phyloP scores from a whole-genome alignment of 2,797 vertebrate genomes.

The Channa striata region DNA sequence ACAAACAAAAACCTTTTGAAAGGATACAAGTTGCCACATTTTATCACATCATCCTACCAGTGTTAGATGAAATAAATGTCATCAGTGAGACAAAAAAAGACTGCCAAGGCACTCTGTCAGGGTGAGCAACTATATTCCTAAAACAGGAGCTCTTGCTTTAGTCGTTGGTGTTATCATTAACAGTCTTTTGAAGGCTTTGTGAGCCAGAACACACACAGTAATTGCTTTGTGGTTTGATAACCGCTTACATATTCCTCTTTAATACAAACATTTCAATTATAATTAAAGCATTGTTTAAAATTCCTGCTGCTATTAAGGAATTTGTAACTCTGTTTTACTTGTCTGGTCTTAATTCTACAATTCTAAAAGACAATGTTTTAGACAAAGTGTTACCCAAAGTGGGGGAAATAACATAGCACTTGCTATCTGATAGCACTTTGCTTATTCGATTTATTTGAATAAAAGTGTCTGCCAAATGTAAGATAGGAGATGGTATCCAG shows the following conservation, averaged over 20 bases:
- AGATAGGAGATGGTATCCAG: no score
- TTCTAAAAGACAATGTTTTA: no score
- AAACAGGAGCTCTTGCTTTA: slow-evolving; percentile 43
- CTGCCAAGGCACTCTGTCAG: slow-evolving; percentile 28
- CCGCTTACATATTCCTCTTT: slow-evolving; percentile 31
- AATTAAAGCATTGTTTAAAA: slow-evolving; percentile 46
- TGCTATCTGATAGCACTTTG: no score
- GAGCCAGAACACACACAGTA: slow-evolving; percentile 16
- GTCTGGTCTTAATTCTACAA: no score
- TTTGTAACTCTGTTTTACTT: no score
- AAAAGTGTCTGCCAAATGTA: no score
- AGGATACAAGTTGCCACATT: slow-evolving; percentile 52
- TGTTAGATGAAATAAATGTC: slow-evolving; percentile 53
- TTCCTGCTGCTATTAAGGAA: slow-evolving; percentile 49
- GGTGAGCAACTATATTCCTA: slow-evolving; percentile 4
- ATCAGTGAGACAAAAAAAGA: slow-evolving; percentile 21
- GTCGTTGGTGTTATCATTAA: slow-evolving; percentile 12
- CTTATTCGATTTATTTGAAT: no score
- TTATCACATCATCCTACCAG: slow-evolving; percentile 59
- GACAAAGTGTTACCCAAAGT: no score
- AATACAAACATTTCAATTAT: slow-evolving; percentile 50
- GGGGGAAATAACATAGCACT: no score
- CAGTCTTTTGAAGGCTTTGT: slow-evolving; percentile 12
- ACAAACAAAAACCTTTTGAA: slow-evolving; percentile 24
- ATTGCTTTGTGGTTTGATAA: slow-evolving; percentile 24